phyloP scores from a whole-genome alignment of 2,113 vertebrate species.

The Rhinogobius similis region DNA sequence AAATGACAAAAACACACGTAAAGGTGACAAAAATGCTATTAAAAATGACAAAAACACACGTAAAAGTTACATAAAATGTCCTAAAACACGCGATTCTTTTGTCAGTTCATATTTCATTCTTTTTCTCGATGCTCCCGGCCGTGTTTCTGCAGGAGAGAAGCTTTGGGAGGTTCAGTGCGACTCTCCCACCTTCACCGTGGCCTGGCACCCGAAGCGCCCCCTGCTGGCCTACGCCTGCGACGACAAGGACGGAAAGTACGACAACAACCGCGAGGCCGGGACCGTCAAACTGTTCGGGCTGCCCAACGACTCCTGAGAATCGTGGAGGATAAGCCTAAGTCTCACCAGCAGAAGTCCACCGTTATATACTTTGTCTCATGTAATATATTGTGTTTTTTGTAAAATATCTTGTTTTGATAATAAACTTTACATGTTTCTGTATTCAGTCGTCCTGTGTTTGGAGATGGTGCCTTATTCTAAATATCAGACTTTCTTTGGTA shows the following conservation, averaged over 20 bases:
- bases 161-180: conserved; percentile 99
- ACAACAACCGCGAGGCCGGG: conserved; percentile 94
- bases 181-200: conserved; percentile 97
- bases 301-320: conserved; percentile 94
- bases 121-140: no score
- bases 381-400: conserved; percentile 11
- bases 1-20: no score
- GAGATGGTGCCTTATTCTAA: neutral
- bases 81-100: no score
- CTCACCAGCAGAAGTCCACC: no score
- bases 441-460: neutral
- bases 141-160: conserved; percentile 85
- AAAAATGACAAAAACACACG: no score
- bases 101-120: no score
- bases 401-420: conserved; percentile 13
- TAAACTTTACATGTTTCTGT: conserved; percentile 2
- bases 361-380: neutral
- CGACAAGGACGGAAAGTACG: conserved; percentile 97
- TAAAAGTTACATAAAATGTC: no score
- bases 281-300: conserved; percentile 98
- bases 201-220: conserved; percentile 96
- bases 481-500: no score
- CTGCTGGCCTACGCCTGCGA: conserved; percentile 96
- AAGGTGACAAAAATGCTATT: no score
- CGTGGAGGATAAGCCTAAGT: no score